Evolutionary conservation across 2,797 vertebrate genomes (phyloP).

Genomic region (Lepus townsendii): DNA sequence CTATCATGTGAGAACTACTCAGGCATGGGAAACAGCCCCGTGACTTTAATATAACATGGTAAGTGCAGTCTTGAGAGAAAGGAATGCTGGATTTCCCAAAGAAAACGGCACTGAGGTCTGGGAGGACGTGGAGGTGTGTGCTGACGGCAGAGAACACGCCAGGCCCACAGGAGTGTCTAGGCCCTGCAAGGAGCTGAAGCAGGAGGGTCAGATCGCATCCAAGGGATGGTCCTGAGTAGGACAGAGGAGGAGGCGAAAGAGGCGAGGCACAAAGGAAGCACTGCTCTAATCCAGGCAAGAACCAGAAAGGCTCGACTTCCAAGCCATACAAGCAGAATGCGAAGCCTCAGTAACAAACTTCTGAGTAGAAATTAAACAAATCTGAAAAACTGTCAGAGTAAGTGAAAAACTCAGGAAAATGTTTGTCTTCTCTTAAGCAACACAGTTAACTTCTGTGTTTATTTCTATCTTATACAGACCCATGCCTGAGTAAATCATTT

Average conservation of each 20-base stretch:
- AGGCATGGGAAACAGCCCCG: neutral
- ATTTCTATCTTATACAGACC: neutral
- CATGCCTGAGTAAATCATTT: constrained; percentile 8
- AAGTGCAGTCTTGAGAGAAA: constrained; percentile 2
- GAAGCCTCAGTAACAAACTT: constrained; percentile 46
- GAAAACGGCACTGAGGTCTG: neutral
- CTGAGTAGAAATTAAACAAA: constrained; percentile 39
- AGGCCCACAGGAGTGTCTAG: neutral
- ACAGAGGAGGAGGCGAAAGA: neutral
- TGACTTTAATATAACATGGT: neutral
- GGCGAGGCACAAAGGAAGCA: neutral
- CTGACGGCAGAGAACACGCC: neutral
- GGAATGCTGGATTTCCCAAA: neutral
- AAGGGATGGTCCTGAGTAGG: neutral
- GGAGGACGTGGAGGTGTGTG: neutral
- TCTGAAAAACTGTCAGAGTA: neutral
- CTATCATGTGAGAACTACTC: neutral
- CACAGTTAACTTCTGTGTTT: constrained; percentile 21
- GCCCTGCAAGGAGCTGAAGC: neutral
- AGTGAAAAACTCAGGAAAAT: constrained; percentile 9
- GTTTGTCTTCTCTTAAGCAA: neutral
- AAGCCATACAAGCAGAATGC: constrained; percentile 9
- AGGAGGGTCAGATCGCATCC: neutral
- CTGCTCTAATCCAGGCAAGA: neutral
- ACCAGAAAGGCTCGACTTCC: neutral